Evolutionary conservation across 1,140 invertebrate species (phyloP).

Genomic region (Uloborus diversus): DNA sequence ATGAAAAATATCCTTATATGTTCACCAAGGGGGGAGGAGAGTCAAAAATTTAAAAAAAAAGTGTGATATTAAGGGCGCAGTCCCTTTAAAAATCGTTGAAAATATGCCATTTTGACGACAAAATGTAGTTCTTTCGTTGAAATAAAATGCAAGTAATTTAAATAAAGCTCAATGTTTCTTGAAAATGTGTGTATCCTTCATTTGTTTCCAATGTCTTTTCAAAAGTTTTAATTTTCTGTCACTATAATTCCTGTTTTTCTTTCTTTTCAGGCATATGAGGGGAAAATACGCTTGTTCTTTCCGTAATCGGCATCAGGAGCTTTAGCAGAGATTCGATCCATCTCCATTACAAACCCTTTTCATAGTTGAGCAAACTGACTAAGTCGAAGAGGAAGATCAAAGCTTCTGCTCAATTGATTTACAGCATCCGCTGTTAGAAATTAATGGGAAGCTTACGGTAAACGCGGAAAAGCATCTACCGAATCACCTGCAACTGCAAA

Average conservation of each 20-base stretch:
- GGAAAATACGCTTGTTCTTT: neutral
- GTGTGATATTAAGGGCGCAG: no score
- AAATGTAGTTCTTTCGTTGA: no score
- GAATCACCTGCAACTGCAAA: slow-evolving; percentile 38
- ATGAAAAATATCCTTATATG: no score
- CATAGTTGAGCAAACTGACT: slow-evolving; percentile 22
- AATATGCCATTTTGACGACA: no score
- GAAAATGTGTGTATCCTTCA: no score
- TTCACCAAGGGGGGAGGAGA: no score
- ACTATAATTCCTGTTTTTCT: neutral
- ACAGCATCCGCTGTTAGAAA: slow-evolving; percentile 30
- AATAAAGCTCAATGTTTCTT: no score
- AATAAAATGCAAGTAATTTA: no score
- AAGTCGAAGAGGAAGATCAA: slow-evolving; percentile 10
- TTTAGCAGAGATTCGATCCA: slow-evolving; percentile 4
- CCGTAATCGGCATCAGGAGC: neutral
- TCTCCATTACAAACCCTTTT: slow-evolving; percentile 35
- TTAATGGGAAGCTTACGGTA: slow-evolving; percentile 50
- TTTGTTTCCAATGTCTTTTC: no score
- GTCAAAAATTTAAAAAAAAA: no score
- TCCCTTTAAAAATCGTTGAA: no score
- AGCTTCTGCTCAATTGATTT: slow-evolving; percentile 45
- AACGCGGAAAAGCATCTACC: slow-evolving; percentile 18
- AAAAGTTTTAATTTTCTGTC: no score
- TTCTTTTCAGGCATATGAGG: neutral